Percentiles rank a stretch among this genome's conserved stretches.
These are phyloP conservation scores for Tauraco erythrolophus DNA, from an alignment of 2,113 vertebrate genomes.

Conservation along the genomic window DNA sequence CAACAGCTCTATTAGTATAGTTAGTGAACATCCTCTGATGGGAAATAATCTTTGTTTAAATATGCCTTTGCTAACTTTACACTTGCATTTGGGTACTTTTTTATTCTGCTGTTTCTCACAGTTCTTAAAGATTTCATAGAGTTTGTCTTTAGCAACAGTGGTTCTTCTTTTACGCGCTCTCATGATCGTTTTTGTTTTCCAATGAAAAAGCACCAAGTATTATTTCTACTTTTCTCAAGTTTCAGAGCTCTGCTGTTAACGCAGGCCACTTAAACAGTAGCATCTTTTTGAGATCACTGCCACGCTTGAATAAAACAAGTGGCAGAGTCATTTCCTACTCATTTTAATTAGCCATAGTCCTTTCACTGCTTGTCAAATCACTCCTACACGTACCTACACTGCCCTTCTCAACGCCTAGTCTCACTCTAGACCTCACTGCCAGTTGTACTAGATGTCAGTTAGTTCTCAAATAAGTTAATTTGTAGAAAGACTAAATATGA, in stretches of 20 bases:
- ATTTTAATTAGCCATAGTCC: background rate
- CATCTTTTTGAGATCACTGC: background rate
- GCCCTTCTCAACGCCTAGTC: background rate
- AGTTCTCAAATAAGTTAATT: background rate
- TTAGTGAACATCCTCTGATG: background rate
- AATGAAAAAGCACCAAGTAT: background rate
- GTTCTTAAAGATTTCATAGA: background rate
- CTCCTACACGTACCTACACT: background rate
- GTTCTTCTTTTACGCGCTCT: background rate
- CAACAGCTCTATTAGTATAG: background rate
- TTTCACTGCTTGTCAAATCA: background rate
- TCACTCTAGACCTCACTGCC: background rate
- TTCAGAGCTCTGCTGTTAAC: background rate
- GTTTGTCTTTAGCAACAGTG: background rate
- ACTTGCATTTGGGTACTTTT: background rate
- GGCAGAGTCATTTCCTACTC: background rate
- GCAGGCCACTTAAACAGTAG: background rate
- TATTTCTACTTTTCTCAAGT: background rate
- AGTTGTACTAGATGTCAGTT: background rate
- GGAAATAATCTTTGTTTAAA: background rate
- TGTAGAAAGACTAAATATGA: background rate
- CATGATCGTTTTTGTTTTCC: background rate
- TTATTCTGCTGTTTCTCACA: background rate
- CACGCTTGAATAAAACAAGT: background rate
- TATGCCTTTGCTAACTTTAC: background rate